Conservation (phyloP, 2,888 invertebrate genomes). For the Nomada flava region DNA sequence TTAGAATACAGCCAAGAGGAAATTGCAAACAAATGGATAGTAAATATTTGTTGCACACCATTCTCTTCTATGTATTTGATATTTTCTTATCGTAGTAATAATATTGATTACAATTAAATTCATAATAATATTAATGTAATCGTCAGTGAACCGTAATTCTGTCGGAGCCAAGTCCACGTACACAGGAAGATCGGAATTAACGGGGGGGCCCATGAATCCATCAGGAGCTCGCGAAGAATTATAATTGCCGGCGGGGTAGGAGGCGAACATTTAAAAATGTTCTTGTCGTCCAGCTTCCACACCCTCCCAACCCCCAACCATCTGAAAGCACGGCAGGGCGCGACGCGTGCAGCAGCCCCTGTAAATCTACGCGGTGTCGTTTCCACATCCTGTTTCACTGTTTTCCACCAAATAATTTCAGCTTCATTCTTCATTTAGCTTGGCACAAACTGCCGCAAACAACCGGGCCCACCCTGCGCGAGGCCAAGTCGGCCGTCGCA, state of each 20-base stretch:
- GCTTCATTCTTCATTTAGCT: conserved; percentile 85
- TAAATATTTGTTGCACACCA: too few relatives aligned
- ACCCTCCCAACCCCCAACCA: background rate
- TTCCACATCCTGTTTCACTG: conserved; percentile 84
- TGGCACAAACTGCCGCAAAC: conserved; percentile 85
- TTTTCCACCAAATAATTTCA: conserved; percentile 84
- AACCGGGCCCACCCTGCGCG: conserved; percentile 76
- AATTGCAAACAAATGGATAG: too few relatives aligned
- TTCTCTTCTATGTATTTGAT: too few relatives aligned
- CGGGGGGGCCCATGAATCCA: conserved; percentile 20
- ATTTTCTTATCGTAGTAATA: too few relatives aligned
- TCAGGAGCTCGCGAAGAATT: conserved; percentile 39
- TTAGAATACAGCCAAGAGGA: too few relatives aligned
- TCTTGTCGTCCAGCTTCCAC: conserved; percentile 50
- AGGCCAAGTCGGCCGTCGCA: conserved; percentile 75
- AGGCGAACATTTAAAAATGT: conserved; percentile 62
- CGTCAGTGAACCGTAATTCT: too few relatives aligned
- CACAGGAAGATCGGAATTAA: background rate
- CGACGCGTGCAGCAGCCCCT: conserved; percentile 70
- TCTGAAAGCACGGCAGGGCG: background rate
- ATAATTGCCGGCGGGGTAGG: conserved; percentile 53
- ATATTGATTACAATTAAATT: too few relatives aligned
- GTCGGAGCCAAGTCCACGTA: too few relatives aligned
- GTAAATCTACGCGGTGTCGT: conserved; percentile 83
- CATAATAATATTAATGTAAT: too few relatives aligned